A percentile compares a stretch with the other conserved stretches of the same genome.
phyloP scores from a whole-genome alignment of 2,797 vertebrate species.

The Melanotaenia trifasciata region DNA sequence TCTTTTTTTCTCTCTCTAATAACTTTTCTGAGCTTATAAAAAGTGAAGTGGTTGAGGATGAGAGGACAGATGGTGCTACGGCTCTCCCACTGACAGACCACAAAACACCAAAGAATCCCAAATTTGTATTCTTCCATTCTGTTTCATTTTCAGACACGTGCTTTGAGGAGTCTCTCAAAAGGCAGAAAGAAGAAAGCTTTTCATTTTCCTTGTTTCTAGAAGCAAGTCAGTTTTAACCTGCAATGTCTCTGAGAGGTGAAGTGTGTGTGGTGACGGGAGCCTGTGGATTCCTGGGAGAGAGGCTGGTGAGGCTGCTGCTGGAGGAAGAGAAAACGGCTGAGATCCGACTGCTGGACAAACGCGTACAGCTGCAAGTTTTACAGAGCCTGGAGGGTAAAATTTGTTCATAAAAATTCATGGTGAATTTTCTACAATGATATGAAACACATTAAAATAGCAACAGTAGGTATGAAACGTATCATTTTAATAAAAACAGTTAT shows the following conservation, averaged over 20 bases:
- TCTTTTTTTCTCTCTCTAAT: constrained; percentile 22
- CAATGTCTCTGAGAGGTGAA: constrained; percentile 84
- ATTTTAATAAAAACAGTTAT: not conserved
- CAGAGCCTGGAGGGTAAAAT: constrained; percentile 79
- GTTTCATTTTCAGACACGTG: not conserved
- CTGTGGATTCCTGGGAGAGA: constrained; percentile 90
- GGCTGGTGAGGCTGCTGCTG: constrained; percentile 85
- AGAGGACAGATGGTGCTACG: constrained; percentile 30
- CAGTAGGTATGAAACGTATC: not conserved
- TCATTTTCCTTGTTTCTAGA: not conserved
- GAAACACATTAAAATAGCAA: not conserved
- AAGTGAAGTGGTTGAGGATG: constrained; percentile 25
- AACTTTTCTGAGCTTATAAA: constrained; percentile 48
- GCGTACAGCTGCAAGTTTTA: constrained; percentile 72
- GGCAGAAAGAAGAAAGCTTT: not conserved
- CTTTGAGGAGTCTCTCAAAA: not conserved
- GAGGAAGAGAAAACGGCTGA: constrained; percentile 87
- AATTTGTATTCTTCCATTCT: not conserved
- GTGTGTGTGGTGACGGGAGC: constrained; percentile 93
- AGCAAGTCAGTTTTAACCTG: not conserved
- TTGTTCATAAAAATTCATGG: not conserved
- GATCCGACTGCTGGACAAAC: constrained; percentile 88
- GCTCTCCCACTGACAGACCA: constrained; percentile 8
- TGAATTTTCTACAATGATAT: not conserved
- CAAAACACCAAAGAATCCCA: not conserved